A percentile compares a stretch with the other conserved stretches of the same genome.
Conservation (phyloP, 2,113 vertebrate genomes). For the Limanda limanda region DNA sequence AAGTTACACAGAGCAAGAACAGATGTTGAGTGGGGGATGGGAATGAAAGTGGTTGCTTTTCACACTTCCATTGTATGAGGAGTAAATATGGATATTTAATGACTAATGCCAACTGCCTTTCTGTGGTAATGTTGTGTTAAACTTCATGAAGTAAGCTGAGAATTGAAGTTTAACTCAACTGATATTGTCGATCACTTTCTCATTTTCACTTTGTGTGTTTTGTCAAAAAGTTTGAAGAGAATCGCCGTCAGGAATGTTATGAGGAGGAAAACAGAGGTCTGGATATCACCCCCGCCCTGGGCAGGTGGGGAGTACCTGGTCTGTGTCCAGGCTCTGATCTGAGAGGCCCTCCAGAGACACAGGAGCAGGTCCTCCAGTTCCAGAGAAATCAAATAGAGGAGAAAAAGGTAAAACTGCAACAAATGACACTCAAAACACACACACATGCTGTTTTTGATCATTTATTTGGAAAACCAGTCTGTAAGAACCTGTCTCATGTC, state of each 20-base stretch:
- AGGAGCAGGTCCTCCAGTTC: slow-evolving; percentile 69
- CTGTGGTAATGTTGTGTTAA: too few relatives aligned
- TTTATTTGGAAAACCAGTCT: neutral
- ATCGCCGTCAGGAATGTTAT: slow-evolving; percentile 60
- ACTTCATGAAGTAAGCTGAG: neutral
- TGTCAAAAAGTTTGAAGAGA: slow-evolving; percentile 75
- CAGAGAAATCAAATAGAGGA: slow-evolving; percentile 88
- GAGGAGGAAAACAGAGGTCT: slow-evolving; percentile 78
- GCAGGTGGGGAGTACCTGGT: slow-evolving; percentile 71
- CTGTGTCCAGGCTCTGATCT: slow-evolving; percentile 81
- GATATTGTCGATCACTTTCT: neutral
- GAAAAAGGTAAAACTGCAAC: slow-evolving; percentile 73
- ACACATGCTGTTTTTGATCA: too few relatives aligned
- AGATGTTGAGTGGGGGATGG: too few relatives aligned
- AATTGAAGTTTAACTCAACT: neutral
- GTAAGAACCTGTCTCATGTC: neutral
- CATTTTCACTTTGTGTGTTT: neutral
- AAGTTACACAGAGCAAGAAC: too few relatives aligned
- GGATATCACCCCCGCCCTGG: slow-evolving; percentile 68
- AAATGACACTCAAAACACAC: neutral
- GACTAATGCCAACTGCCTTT: too few relatives aligned
- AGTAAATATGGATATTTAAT: too few relatives aligned
- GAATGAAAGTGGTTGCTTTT: too few relatives aligned
- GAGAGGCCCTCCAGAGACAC: slow-evolving; percentile 77
- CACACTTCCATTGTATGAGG: too few relatives aligned